These are phyloP conservation scores for Mythimna albipuncta DNA, from an alignment of 2,888 invertebrate genomes.

Conservation along the genomic window DNA sequence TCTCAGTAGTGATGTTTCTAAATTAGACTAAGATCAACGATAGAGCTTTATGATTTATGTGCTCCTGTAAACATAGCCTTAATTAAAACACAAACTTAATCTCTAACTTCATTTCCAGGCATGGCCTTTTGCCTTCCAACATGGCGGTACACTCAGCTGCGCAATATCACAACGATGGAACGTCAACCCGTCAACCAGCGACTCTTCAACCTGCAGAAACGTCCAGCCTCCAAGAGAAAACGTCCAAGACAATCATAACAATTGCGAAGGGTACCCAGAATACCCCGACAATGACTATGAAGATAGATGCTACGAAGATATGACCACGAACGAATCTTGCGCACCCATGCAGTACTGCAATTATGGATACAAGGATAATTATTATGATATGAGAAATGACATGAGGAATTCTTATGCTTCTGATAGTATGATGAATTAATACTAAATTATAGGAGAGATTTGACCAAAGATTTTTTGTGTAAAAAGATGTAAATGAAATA, in stretches of 20 bases:
- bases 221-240: slow-evolving; percentile 54
- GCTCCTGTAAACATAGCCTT: background rate
- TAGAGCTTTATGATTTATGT: background rate
- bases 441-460: slow-evolving; percentile 1
- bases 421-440: slow-evolving; percentile 78
- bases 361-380: slow-evolving; percentile 85
- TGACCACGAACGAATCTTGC: slow-evolving; percentile 72
- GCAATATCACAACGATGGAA: slow-evolving; percentile 86
- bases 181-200: slow-evolving; percentile 73
- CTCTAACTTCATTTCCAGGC: slow-evolving; percentile 87
- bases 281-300: slow-evolving; percentile 85
- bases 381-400: slow-evolving; percentile 81
- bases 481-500: background rate
- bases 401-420: slow-evolving; percentile 79
- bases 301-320: slow-evolving; percentile 81
- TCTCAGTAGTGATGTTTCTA: background rate
- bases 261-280: slow-evolving; percentile 77
- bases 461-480: slow-evolving; percentile 28
- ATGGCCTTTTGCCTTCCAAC: slow-evolving; percentile 96
- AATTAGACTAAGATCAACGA: background rate
- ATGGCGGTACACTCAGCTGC: slow-evolving; percentile 88
- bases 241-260: slow-evolving; percentile 51
- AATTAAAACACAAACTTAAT: background rate
- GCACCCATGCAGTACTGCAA: slow-evolving; percentile 81
- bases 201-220: slow-evolving; percentile 62